These are phyloP conservation scores for Copidosoma aretas DNA, from an alignment of 2,888 invertebrate genomes.

Conservation along the genomic window DNA sequence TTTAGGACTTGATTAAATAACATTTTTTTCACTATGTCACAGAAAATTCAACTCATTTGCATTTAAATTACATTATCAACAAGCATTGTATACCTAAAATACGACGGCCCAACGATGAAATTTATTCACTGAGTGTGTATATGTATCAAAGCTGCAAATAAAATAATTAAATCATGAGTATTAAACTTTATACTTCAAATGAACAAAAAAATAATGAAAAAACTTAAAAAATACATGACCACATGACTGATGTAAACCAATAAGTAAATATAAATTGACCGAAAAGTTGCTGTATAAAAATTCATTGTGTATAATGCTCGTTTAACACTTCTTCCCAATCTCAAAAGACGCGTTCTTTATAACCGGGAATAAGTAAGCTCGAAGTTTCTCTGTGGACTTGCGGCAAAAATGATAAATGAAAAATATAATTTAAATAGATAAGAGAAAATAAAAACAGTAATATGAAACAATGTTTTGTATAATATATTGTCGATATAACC, in stretches of 20 bases:
- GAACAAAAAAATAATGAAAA: constrained; percentile 9
- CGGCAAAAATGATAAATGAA: neutral
- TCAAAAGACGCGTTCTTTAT: constrained; percentile 2
- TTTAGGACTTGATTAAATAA: constrained; percentile 9
- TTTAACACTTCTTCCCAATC: constrained; percentile 18
- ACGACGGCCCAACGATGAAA: too few relatives aligned
- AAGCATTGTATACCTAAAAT: too few relatives aligned
- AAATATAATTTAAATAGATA: neutral
- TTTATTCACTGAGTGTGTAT: neutral
- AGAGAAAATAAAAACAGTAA: too few relatives aligned
- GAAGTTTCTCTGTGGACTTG: neutral
- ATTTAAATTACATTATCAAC: too few relatives aligned
- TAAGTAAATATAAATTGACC: constrained; percentile 28
- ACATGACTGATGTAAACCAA: constrained; percentile 37
- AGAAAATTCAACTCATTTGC: too few relatives aligned
- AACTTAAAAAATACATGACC: constrained; percentile 27
- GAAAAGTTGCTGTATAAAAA: constrained; percentile 20
- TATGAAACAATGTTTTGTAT: too few relatives aligned
- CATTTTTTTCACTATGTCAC: too few relatives aligned
- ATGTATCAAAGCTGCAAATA: neutral
- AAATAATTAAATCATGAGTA: neutral
- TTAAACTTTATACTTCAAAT: neutral
- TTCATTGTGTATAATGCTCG: constrained; percentile 33
- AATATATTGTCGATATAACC: too few relatives aligned
- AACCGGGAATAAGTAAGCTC: neutral